Evolutionary conservation across 2,797 vertebrate genomes (phyloP).

Genomic region (Chanos chanos): DNA sequence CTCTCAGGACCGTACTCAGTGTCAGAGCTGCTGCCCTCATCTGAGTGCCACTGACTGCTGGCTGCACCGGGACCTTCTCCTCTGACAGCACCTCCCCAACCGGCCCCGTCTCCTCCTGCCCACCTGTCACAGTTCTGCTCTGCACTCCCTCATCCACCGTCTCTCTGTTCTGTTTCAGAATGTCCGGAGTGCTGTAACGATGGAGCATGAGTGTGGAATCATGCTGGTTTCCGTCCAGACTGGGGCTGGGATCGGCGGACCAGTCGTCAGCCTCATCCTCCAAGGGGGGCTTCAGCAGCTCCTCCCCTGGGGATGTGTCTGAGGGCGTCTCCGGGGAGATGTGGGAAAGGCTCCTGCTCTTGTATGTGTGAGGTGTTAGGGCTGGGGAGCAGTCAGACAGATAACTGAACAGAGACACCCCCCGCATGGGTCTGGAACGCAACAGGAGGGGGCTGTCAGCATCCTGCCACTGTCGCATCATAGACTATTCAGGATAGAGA

Average conservation of each 20-base stretch:
- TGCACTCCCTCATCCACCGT: slow-evolving; percentile 30
- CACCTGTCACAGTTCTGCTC: slow-evolving; percentile 35
- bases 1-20: slow-evolving; percentile 63
- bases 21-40: slow-evolving; percentile 38
- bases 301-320: slow-evolving; percentile 48
- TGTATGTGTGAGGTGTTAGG: slow-evolving; percentile 33
- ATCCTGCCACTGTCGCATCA: slow-evolving; percentile 73
- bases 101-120: neutral
- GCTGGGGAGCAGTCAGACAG: slow-evolving; percentile 61
- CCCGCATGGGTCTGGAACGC: slow-evolving; percentile 58
- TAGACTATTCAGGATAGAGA: slow-evolving; percentile 59
- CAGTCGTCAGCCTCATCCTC: slow-evolving; percentile 46
- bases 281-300: slow-evolving; percentile 50
- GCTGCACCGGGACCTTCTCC: slow-evolving; percentile 39
- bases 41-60: slow-evolving; percentile 46
- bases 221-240: slow-evolving; percentile 38
- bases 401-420: slow-evolving; percentile 81
- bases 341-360: slow-evolving; percentile 18
- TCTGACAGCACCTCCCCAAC: slow-evolving; percentile 12
- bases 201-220: slow-evolving; percentile 36
- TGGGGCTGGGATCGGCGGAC: slow-evolving; percentile 23
- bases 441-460: slow-evolving; percentile 61
- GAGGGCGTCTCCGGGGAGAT: slow-evolving; percentile 20
- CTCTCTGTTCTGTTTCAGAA: slow-evolving; percentile 61
- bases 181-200: slow-evolving; percentile 71